Base-by-base conservation (phyloP, 2,113 vertebrate species). In the Phalacrocorax brasilianus region DNA sequence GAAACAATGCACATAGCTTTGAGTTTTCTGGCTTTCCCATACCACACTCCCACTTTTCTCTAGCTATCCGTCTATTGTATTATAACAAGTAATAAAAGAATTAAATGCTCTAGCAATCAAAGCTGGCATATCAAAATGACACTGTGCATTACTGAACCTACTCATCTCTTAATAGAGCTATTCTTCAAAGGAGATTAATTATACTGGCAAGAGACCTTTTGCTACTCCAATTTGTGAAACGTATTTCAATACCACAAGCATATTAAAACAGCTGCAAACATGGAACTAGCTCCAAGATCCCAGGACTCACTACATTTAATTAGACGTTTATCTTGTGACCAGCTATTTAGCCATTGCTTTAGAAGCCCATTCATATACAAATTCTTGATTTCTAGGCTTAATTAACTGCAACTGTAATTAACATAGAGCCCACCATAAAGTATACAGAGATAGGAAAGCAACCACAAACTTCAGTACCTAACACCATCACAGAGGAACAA, bases 141-240 rank as follows among this genome's bases (percentile, higher is more conserved):
- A 95, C 21, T 77, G 49, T 79, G 62, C 75, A 93, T 95, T 94
- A 95, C 81, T 71, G 77, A 95, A 80, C 65, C 79, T 89, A 94
- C 78, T 95, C 89, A 77, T 95, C 93, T 71, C 89, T 65, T 96
- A 91, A 95, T 82, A 95, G 89, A 95, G 81, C 85, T 93, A 4
- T 93, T 95, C 78, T 95, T 96, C 93, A 91, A 90, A 95, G 82
- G 44, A 89, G 68, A 96, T 95, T 95, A 96, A 94, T 96, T 96
- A 81, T 75, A 88, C 78, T 78, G 88, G 95, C 90, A 94, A 92
- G 83, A 94, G 91, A 88, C 80, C 79, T 93, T 94, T 97, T 91
- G 85, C 89, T 94, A 52, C 91, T 93, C 84, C 88, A 91, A 95
- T 95, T 88, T 88, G 61, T 91, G 93, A 95, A 94, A 90, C 0